Base-by-base conservation (phyloP, 1,140 invertebrate species). In the Brachionus koreanus region DNA sequence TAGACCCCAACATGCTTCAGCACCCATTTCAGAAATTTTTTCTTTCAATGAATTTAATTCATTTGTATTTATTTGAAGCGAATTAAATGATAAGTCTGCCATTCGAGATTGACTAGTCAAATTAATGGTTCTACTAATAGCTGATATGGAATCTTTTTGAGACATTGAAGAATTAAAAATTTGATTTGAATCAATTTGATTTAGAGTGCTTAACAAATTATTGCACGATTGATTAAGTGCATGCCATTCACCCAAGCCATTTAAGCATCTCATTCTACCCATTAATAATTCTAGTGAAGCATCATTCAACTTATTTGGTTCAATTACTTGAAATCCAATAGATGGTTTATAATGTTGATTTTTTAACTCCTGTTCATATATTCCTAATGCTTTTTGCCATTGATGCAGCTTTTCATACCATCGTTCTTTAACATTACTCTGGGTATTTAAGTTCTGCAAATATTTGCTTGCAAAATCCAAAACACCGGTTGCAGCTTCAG, bases 381-480 rank as follows among this genome's bases (percentile, higher is more conserved):
- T 91, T 81, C 92, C 90, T 13, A 98, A 89, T 0, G 98, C 98
- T 86, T 95, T 94, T 84, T 98, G 95, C 97, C 97, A 99, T 85
- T 98, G 96, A 86, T 98, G 96, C 1, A 99, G 89, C 87, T 98
- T 98, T 87, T 99, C 98, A 87, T 98, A 98, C 97, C 97, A 99
- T 5, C 94, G 90, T 65, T 98, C 95, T 87, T 98, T 94, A 0
- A 98, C 93, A 88, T 74, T 43, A 43, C 85, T 86, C 42, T 83
- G 77, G 83, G 86, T 85, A 83, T 89, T 88, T 85, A 90, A 85
- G 82, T 88, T 87, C 52, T 87, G 83, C 72, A 91, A 91, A 69
- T 93, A 91, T 84, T 94, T 92, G 83, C 93, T 95, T 0, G 97
- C 95, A 85, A 94, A 94, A 84, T 95, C 93, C 12, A 99, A 88